phyloP scores from a whole-genome alignment of 2,797 vertebrate species.

The Myripristis murdjan region DNA sequence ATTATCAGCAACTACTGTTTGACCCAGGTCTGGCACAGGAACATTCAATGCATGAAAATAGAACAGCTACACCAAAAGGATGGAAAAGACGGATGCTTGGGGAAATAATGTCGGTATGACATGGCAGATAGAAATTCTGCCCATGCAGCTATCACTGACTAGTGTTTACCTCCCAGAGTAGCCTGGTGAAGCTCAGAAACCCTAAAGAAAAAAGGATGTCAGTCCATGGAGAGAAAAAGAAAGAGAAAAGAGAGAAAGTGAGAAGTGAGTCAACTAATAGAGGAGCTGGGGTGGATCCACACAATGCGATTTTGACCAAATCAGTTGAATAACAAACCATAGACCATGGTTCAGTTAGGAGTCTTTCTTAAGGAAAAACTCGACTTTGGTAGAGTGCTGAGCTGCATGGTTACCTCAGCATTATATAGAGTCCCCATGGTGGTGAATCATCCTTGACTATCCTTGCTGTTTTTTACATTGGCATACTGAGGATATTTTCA shows the following conservation, averaged over 20 bases:
- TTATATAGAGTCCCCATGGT: too few species aligned
- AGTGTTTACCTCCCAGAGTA: slow-evolving; percentile 72
- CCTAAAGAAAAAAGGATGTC: slow-evolving; percentile 65
- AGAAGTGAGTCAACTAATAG: slow-evolving; percentile 71
- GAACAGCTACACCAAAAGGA: not conserved
- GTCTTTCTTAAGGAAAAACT: too few species aligned
- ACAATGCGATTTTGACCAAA: too few species aligned
- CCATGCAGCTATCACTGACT: slow-evolving; percentile 66
- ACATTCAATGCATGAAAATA: not conserved
- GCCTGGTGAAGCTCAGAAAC: slow-evolving; percentile 65
- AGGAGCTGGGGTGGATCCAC: too few species aligned
- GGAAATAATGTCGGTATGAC: slow-evolving; percentile 41
- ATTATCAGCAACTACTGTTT: not conserved
- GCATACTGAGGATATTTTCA: too few species aligned
- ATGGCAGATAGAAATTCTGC: slow-evolving; percentile 38
- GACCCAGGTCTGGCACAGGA: slow-evolving; percentile 14
- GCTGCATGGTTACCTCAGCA: too few species aligned
- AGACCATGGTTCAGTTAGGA: too few species aligned
- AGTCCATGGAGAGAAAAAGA: slow-evolving; percentile 55
- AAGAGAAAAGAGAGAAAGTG: slow-evolving; percentile 69
- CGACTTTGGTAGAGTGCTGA: too few species aligned
- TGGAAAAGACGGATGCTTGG: not conserved
- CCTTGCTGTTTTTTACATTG: too few species aligned
- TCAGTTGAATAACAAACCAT: too few species aligned
- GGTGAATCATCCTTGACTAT: too few species aligned